Conservation (phyloP, 2,797 vertebrate genomes). For the Esox masquinongy region DNA sequence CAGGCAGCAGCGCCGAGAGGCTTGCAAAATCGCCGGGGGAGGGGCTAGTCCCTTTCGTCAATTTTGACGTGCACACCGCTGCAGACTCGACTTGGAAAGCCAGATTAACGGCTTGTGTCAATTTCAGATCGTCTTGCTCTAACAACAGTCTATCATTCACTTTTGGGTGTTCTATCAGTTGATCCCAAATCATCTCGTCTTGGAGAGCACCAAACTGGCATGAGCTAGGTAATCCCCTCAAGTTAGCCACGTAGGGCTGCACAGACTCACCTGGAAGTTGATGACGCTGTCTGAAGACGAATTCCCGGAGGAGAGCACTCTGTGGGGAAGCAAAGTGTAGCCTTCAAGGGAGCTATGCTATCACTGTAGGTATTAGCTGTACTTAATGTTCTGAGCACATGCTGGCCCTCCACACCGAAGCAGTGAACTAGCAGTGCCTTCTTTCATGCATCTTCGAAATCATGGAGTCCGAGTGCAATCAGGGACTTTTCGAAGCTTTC, state of each 20-base stretch:
- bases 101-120: too few relatives aligned
- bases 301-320: background rate
- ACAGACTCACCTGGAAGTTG: constrained; percentile 17
- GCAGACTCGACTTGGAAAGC: background rate
- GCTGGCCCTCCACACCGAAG: constrained; percentile 8
- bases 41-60: background rate
- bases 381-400: background rate
- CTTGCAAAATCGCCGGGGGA: too few relatives aligned
- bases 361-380: background rate
- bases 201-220: constrained; percentile 5
- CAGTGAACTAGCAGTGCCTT: constrained; percentile 4
- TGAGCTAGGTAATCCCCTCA: background rate
- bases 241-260: background rate
- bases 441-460: background rate
- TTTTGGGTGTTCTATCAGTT: constrained; percentile 8
- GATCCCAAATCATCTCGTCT: constrained; percentile 16
- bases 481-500: constrained; percentile 13
- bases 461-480: too few relatives aligned
- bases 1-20: background rate
- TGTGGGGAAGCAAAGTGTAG: constrained; percentile 8
- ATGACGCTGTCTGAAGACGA: background rate
- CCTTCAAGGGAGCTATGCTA: background rate
- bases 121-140: background rate
- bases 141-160: background rate
- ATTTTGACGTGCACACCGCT: background rate